A percentile compares a stretch with the other conserved stretches of the same genome.
Conservation (phyloP, 2,888 invertebrate genomes). For the Chaetogeoica ovagalla region DNA sequence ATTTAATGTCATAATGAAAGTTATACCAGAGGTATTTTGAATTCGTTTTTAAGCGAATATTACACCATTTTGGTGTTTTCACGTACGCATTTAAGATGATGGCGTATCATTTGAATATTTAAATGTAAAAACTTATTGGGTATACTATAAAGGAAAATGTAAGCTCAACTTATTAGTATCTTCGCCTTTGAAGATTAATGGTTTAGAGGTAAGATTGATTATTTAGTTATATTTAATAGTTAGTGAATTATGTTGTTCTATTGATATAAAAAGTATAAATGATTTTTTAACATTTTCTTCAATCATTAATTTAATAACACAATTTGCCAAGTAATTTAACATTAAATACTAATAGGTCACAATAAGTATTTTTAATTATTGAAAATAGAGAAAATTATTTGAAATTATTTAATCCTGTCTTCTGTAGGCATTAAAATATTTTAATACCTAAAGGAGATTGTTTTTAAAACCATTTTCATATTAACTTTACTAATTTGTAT, state of each 20-base stretch:
- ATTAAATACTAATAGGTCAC: background rate
- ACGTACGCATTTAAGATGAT: conserved; percentile 6
- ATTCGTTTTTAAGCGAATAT: background rate
- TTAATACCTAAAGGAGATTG: no score
- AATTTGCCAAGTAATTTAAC: background rate
- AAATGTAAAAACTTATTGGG: background rate
- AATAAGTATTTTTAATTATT: no score
- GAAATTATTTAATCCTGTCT: no score
- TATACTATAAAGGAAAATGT: conserved; percentile 11
- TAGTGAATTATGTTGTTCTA: background rate
- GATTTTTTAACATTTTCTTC: no score
- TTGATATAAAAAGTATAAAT: no score
- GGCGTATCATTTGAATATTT: background rate
- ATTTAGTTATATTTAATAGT: background rate
- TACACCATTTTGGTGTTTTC: background rate
- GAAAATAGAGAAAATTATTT: no score
- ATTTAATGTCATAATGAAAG: conserved; percentile 7
- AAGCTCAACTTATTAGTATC: background rate
- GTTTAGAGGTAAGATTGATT: conserved; percentile 24
- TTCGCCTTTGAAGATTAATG: background rate
- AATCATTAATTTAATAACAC: no score
- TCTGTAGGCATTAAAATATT: no score
- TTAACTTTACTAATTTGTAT: background rate
- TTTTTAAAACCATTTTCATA: no score
- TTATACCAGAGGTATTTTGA: background rate